Evolutionary conservation across 1,140 invertebrate species (phyloP).

Genomic region (Gryon sp.): DNA sequence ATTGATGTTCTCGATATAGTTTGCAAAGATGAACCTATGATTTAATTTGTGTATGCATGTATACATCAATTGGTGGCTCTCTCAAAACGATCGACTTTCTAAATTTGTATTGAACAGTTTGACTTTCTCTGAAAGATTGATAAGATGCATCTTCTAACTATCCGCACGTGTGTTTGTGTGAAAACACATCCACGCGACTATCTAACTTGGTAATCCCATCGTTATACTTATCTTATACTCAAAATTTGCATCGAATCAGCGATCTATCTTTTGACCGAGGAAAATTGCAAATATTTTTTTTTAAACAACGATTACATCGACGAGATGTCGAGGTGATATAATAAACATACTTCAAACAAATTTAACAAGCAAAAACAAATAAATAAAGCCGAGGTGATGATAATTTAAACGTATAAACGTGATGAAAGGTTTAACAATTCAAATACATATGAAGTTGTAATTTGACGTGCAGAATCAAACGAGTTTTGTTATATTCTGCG

Average conservation of each 20-base stretch:
- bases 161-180: no score
- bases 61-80: slow-evolving; percentile 6
- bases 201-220: slow-evolving; percentile 1
- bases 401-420: no score
- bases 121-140: slow-evolving; percentile 45
- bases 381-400: no score
- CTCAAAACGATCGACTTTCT: slow-evolving; percentile 41
- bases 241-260: slow-evolving; percentile 24
- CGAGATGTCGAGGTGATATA: not conserved
- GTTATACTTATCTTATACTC: slow-evolving; percentile 5
- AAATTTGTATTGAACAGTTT: slow-evolving; percentile 37
- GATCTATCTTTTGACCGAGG: slow-evolving; percentile 14
- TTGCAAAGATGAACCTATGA: slow-evolving; percentile 15
- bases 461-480: no score
- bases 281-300: not conserved
- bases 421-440: no score
- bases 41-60: slow-evolving; percentile 10
- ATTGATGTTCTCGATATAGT: slow-evolving; percentile 17
- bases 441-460: no score
- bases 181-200: slow-evolving; percentile 30
- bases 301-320: not conserved
- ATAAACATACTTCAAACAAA: no score
- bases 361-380: no score
- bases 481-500: no score
- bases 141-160: slow-evolving; percentile 32